Conservation (phyloP, 2,113 vertebrate genomes). For the Phrynosoma blainvillii region DNA sequence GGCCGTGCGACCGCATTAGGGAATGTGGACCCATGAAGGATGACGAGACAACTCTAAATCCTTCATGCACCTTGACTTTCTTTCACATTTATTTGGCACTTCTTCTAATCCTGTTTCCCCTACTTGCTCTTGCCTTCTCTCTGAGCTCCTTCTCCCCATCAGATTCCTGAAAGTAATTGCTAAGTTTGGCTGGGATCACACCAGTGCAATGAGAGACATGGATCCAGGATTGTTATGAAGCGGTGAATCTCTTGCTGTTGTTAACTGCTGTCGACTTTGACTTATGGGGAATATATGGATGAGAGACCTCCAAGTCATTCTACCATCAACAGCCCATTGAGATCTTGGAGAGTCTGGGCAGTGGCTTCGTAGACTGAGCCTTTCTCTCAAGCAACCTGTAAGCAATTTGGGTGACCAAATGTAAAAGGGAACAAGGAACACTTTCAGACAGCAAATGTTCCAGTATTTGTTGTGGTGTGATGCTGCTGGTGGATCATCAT, state of each 20-base stretch:
- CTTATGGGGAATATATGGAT: no score
- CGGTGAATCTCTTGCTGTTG: neutral
- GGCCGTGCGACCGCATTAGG: constrained; percentile 26
- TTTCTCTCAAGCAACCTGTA: neutral
- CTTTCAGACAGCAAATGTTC: no score
- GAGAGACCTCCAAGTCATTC: no score
- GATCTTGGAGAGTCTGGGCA: no score
- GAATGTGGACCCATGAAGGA: constrained; percentile 11
- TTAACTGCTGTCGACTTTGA: no score
- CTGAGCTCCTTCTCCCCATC: neutral
- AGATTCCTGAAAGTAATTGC: neutral
- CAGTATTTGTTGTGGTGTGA: no score
- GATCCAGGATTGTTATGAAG: neutral
- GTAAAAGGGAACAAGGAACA: no score
- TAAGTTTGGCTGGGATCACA: neutral
- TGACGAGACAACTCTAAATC: neutral
- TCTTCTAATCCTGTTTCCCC: neutral
- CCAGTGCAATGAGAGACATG: constrained; percentile 2
- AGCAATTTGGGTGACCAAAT: neutral
- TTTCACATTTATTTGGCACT: constrained; percentile 16
- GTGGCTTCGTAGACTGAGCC: no score
- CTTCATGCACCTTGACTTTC: neutral
- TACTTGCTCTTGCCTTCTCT: neutral
- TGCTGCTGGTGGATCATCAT: no score
- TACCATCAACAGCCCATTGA: no score